phyloP scores from a whole-genome alignment of 2,888 invertebrate genomes.

The Drosophila neotestacea region DNA sequence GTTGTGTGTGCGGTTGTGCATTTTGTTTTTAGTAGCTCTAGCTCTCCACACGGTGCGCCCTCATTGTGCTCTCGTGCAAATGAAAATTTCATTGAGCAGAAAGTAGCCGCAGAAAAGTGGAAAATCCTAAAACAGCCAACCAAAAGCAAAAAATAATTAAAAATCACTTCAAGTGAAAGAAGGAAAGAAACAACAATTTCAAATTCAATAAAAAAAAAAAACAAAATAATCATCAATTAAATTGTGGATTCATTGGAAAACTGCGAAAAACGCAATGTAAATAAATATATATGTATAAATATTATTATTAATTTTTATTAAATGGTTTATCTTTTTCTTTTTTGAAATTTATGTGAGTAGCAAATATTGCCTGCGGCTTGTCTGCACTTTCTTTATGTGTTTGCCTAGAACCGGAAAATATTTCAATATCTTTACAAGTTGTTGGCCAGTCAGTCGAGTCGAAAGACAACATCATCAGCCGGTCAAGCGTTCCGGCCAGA shows the following conservation, averaged over 20 bases:
- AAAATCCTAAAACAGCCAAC: slow-evolving; percentile 69
- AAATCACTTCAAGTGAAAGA: slow-evolving; percentile 61
- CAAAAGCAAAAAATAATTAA: slow-evolving; percentile 44
- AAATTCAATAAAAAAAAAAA: slow-evolving; percentile 27
- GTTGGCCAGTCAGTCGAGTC: slow-evolving; percentile 70
- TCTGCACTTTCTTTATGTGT: slow-evolving; percentile 51
- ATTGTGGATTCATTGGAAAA: slow-evolving; percentile 34
- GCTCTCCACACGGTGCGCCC: slow-evolving; percentile 68
- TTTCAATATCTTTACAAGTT: slow-evolving; percentile 43
- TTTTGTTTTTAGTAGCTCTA: slow-evolving; percentile 35
- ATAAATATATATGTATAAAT: slow-evolving; percentile 20
- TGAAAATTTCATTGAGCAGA: slow-evolving; percentile 81
- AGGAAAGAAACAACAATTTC: background rate
- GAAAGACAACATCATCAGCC: slow-evolving; percentile 54
- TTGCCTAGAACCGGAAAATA: slow-evolving; percentile 54
- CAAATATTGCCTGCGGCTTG: slow-evolving; percentile 25
- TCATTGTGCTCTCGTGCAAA: slow-evolving; percentile 81
- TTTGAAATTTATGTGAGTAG: slow-evolving; percentile 20
- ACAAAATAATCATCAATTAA: slow-evolving; percentile 25
- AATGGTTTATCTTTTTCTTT: slow-evolving; percentile 7
- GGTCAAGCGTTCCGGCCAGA: slow-evolving; percentile 67
- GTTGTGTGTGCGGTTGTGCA: slow-evolving; percentile 38
- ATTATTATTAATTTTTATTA: slow-evolving; percentile 19
- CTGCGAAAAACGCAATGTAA: slow-evolving; percentile 39
- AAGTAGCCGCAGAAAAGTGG: slow-evolving; percentile 77